Evolutionary conservation across 2,888 invertebrate species (phyloP).

Genomic region (Dendrolimus houi): DNA sequence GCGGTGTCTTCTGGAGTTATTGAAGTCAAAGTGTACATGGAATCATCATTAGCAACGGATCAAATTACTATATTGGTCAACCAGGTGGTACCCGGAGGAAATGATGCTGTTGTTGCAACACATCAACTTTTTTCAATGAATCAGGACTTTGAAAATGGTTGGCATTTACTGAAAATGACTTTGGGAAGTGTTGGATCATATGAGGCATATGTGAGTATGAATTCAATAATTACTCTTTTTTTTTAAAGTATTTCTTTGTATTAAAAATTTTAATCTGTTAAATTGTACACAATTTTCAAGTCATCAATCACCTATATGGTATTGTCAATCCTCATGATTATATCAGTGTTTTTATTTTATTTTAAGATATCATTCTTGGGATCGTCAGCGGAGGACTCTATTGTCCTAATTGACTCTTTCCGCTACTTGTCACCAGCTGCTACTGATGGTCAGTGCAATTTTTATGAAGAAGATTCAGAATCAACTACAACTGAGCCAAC

Average conservation of each 20-base stretch:
- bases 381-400: slow-evolving; percentile 13
- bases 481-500: slow-evolving; percentile 6
- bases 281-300: too few relatives aligned
- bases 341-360: neutral
- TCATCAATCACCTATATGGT: too few relatives aligned
- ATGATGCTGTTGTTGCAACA: slow-evolving; percentile 16
- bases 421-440: slow-evolving; percentile 18
- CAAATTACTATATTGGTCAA: slow-evolving; percentile 18
- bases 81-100: slow-evolving; percentile 11
- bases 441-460: slow-evolving; percentile 10
- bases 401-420: slow-evolving; percentile 23
- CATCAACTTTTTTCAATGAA: slow-evolving; percentile 8
- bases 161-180: slow-evolving; percentile 15
- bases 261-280: too few relatives aligned
- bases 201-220: slow-evolving; percentile 23
- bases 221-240: neutral
- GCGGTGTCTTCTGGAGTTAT: slow-evolving; percentile 15
- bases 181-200: slow-evolving; percentile 5
- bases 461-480: slow-evolving; percentile 15
- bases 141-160: slow-evolving; percentile 15
- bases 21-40: slow-evolving; percentile 24
- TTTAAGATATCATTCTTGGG: slow-evolving; percentile 26
- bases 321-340: neutral
- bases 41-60: slow-evolving; percentile 11
- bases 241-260: too few relatives aligned